phyloP scores from a whole-genome alignment of 2,888 invertebrate genomes.

The Timandra comae region DNA sequence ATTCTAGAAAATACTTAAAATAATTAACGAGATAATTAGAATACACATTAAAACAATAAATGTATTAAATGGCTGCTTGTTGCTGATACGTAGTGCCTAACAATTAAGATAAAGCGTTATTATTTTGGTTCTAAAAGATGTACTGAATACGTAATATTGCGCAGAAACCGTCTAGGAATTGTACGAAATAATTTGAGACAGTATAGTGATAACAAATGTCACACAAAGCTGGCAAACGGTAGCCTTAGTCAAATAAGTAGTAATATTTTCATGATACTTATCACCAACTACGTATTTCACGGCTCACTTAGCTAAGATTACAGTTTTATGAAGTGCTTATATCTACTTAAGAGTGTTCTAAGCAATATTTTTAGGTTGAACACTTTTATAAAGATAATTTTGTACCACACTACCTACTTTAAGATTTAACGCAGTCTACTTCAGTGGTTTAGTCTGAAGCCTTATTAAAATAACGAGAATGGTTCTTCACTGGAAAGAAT shows the following conservation, averaged over 20 bases:
- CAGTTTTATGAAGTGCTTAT: slow-evolving; percentile 20
- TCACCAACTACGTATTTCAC: slow-evolving; percentile 17
- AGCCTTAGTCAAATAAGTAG: slow-evolving; percentile 8
- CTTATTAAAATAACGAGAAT: neutral
- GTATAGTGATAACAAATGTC: neutral
- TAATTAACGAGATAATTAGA: slow-evolving; percentile 1
- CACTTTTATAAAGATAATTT: no score
- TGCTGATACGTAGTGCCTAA: no score
- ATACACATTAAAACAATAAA: neutral
- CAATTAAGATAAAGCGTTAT: no score
- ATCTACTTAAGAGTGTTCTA: slow-evolving; percentile 6
- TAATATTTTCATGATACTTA: slow-evolving; percentile 10
- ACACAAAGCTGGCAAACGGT: neutral
- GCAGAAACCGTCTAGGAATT: slow-evolving; percentile 1
- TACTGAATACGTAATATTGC: no score
- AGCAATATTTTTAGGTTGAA: no score
- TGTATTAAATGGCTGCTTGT: no score
- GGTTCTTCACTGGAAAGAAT: neutral
- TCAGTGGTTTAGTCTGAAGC: neutral
- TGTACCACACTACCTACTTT: no score
- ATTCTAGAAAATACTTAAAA: slow-evolving; percentile 1
- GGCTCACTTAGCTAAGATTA: slow-evolving; percentile 21
- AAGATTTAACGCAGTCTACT: no score
- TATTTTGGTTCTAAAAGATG: no score
- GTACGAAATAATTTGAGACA: neutral